Conservation (phyloP, 2,888 invertebrate species). For the Cepaea hortensis region DNA sequence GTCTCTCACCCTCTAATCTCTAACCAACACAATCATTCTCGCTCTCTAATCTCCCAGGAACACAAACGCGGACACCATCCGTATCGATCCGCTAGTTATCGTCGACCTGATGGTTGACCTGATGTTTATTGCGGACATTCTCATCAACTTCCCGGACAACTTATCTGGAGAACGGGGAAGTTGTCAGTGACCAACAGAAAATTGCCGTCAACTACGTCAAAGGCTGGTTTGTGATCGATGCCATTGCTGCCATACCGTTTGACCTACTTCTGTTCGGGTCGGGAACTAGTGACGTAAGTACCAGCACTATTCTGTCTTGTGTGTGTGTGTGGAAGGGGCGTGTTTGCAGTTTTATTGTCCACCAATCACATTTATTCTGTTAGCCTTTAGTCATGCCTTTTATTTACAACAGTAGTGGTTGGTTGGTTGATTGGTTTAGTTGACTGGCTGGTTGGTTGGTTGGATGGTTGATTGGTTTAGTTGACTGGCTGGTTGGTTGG, state of each 20-base stretch:
- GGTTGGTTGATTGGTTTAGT: too few relatives aligned
- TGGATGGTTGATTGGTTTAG: too few relatives aligned
- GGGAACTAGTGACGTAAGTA: slow-evolving; percentile 72
- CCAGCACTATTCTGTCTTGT: neutral
- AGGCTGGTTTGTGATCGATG: slow-evolving; percentile 97
- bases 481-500: too few relatives aligned
- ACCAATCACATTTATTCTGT: too few relatives aligned
- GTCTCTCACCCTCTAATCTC: neutral
- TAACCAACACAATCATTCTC: neutral
- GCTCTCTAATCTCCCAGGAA: slow-evolving; percentile 30
- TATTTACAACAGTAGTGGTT: too few relatives aligned
- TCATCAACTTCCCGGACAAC: slow-evolving; percentile 77
- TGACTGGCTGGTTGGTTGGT: too few relatives aligned
- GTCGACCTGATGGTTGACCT: slow-evolving; percentile 76
- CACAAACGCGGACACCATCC: slow-evolving; percentile 69
- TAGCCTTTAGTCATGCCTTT: neutral
- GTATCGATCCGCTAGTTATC: slow-evolving; percentile 74
- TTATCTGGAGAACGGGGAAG: slow-evolving; percentile 76
- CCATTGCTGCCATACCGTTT: slow-evolving; percentile 98
- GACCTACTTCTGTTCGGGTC: slow-evolving; percentile 87
- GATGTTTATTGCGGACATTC: slow-evolving; percentile 77
- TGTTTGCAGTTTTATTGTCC: neutral
- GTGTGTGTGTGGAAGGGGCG: neutral
- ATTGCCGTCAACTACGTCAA: slow-evolving; percentile 76
- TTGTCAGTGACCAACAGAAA: slow-evolving; percentile 74